Evolutionary conservation across 2,113 vertebrate genomes (phyloP).

Genomic region (Gobio gobio): DNA sequence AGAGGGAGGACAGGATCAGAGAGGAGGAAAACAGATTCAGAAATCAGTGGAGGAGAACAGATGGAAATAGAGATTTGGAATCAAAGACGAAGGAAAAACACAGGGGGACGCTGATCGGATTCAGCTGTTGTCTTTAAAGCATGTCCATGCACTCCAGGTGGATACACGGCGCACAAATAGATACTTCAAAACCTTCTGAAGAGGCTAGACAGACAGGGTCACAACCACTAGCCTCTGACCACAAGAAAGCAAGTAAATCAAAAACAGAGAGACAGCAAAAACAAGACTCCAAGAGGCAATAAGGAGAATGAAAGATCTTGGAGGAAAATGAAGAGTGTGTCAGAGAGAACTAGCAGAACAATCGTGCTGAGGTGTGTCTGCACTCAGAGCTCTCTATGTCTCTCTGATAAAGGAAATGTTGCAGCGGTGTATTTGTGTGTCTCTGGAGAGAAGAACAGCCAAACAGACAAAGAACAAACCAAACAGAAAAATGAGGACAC

Average conservation of each 20-base stretch:
- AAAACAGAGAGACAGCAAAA: conserved; percentile 20
- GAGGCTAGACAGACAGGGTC: conserved; percentile 7
- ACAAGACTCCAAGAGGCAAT: not conserved
- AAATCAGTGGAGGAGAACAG: conserved; percentile 9
- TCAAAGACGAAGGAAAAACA: conserved; percentile 26
- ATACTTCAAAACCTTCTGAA: conserved; percentile 19
- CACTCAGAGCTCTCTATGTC: conserved; percentile 7
- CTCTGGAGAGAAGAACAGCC: conserved; percentile 32
- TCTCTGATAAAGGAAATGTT: conserved; percentile 35
- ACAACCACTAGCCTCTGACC: not conserved
- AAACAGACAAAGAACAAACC: conserved; percentile 41
- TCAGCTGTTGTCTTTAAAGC: conserved; percentile 21
- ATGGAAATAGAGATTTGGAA: conserved; percentile 31
- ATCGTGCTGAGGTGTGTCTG: conserved; percentile 27
- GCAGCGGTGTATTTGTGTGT: conserved; percentile 26
- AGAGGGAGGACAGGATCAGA: conserved; percentile 29
- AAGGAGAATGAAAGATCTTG: not conserved
- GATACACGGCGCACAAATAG: not conserved
- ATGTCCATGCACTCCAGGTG: not conserved
- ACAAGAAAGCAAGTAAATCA: conserved; percentile 16
- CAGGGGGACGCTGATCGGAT: conserved; percentile 1
- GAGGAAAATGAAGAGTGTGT: not conserved
- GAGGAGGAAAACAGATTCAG: not conserved
- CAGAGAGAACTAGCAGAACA: conserved; percentile 24
- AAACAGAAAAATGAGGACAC: conserved; percentile 39